A percentile compares a stretch with the other conserved stretches of the same genome.
Conservation (phyloP, 2,888 invertebrate genomes). For the Acleris literana region DNA sequence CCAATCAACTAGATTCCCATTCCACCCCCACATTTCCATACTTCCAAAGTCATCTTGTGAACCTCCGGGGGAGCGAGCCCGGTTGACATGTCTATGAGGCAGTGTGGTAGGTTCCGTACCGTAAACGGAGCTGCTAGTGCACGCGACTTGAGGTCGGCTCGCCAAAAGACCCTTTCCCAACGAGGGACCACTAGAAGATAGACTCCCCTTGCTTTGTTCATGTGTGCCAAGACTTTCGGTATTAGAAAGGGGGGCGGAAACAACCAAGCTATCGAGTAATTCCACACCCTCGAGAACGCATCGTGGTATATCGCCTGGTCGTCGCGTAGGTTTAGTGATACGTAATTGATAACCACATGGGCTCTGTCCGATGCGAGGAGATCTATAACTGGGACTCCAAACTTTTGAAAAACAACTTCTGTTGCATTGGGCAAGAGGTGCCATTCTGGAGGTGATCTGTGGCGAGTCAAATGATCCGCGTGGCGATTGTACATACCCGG, state of each 20-base stretch:
- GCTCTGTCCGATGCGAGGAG: slow-evolving; percentile 14
- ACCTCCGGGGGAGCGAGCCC: slow-evolving; percentile 32
- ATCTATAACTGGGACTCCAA: slow-evolving; percentile 17
- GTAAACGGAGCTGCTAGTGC: slow-evolving; percentile 35
- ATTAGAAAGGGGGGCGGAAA: slow-evolving; percentile 38
- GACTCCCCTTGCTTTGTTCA: slow-evolving; percentile 30
- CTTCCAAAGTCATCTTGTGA: slow-evolving; percentile 29
- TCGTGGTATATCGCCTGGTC: slow-evolving; percentile 11
- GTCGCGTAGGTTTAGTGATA: neutral
- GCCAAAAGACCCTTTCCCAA: slow-evolving; percentile 45
- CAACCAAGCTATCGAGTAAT: slow-evolving; percentile 36
- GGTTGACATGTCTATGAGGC: slow-evolving; percentile 32
- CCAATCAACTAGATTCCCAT: slow-evolving; percentile 23
- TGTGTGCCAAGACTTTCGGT: slow-evolving; percentile 35
- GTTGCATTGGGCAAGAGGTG: slow-evolving; percentile 3
- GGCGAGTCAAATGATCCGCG: slow-evolving; percentile 41
- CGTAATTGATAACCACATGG: neutral
- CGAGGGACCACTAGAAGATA: slow-evolving; percentile 41
- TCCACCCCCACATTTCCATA: slow-evolving; percentile 45
- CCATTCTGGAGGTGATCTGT: slow-evolving; percentile 4
- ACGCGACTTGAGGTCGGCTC: slow-evolving; percentile 43
- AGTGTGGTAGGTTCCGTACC: slow-evolving; percentile 25
- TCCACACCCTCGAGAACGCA: slow-evolving; percentile 34
- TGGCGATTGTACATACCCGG: slow-evolving; percentile 45
- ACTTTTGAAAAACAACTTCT: slow-evolving; percentile 2